Evolutionary conservation across 2,113 vertebrate genomes (phyloP).

Genomic region (Myiopsitta monachus): DNA sequence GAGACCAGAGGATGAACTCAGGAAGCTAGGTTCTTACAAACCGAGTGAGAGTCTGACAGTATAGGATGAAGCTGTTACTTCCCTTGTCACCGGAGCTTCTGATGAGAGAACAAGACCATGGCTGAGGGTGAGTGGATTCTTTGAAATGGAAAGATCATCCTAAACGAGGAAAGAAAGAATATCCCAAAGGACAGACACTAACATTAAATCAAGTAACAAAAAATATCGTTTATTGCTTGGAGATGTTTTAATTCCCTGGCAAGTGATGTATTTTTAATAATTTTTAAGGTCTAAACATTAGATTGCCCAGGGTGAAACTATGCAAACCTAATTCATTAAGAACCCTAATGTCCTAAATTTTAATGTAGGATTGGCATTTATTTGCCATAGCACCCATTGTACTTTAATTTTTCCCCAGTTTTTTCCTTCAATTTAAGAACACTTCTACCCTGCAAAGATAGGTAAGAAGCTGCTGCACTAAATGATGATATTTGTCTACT

Average conservation of each 20-base stretch:
- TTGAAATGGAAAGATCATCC: background rate
- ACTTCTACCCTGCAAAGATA: background rate
- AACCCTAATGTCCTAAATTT: background rate
- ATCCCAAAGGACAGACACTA: background rate
- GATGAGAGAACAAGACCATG: background rate
- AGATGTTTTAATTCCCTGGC: background rate
- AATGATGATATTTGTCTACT: background rate
- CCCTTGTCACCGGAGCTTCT: background rate
- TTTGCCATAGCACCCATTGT: background rate
- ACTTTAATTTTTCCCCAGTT: background rate
- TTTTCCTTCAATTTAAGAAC: background rate
- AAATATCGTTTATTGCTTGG: background rate
- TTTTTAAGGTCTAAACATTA: background rate
- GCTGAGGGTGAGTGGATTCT: background rate
- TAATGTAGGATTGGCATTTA: background rate
- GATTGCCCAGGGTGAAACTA: background rate
- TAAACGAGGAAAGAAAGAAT: background rate
- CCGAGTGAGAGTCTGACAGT: background rate
- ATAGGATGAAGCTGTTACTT: background rate
- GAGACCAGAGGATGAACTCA: background rate
- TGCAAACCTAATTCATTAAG: background rate
- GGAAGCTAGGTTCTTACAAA: background rate
- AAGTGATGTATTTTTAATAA: accelerated
- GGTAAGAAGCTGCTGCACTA: background rate
- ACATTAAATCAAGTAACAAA: background rate